A percentile compares a stretch with the other conserved stretches of the same genome.
These are phyloP conservation scores for Bufotes viridis DNA, from an alignment of 2,797 vertebrate genomes.

Conservation along the genomic window DNA sequence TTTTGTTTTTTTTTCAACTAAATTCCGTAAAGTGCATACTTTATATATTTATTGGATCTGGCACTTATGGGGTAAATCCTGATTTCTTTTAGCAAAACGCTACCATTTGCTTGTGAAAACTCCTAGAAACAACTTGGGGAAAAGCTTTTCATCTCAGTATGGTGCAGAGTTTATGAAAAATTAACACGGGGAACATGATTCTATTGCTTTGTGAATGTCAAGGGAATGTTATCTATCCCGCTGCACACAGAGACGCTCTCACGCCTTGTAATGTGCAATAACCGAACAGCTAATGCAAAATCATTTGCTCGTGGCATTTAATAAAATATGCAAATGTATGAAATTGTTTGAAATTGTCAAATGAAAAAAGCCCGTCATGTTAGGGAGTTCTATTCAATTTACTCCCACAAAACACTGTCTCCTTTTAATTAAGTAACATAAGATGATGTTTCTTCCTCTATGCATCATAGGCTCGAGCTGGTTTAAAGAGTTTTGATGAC, in stretches of 20 bases:
- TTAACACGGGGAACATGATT: constrained; percentile 44
- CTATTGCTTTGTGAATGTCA: constrained; percentile 63
- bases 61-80: neutral
- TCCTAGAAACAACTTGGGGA: neutral
- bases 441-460: constrained; percentile 22
- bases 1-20: neutral
- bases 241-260: constrained; percentile 63
- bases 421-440: constrained; percentile 60
- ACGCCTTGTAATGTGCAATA: constrained; percentile 62
- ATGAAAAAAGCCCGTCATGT: constrained; percentile 66
- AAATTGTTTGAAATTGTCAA: constrained; percentile 67
- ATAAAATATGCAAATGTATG: constrained; percentile 76
- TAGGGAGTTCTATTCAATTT: constrained; percentile 67
- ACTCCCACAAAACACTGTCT: constrained; percentile 30
- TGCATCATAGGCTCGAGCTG: constrained; percentile 19
- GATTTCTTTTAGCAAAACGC: neutral
- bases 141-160: constrained; percentile 47
- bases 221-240: constrained; percentile 70
- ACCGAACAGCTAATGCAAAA: constrained; percentile 67
- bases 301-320: constrained; percentile 71
- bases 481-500: constrained; percentile 22
- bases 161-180: constrained; percentile 42
- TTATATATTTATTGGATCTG: neutral
- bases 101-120: constrained; percentile 7
- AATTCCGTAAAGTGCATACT: no score